phyloP scores from a whole-genome alignment of 2,797 vertebrate species.

The Eurystomus glaucurus region DNA sequence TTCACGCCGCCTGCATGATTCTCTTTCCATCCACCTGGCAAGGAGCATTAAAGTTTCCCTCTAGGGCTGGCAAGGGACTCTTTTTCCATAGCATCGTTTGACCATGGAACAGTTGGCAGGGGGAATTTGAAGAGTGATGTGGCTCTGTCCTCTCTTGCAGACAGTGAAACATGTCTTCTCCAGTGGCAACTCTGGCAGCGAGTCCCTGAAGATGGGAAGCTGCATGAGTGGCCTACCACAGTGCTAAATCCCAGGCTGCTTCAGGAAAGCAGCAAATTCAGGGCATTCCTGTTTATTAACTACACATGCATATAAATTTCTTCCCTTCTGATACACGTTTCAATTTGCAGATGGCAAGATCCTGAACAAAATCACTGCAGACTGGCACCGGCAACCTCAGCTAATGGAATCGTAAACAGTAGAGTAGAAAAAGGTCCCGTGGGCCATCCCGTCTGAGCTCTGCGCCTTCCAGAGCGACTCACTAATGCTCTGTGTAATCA shows the following conservation, averaged over 20 bases:
- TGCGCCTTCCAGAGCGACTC: background rate
- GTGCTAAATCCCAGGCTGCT: background rate
- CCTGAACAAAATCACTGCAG: background rate
- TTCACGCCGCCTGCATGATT: background rate
- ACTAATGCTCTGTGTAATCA: background rate
- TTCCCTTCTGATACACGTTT: background rate
- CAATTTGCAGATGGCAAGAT: background rate
- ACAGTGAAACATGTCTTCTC: conserved; percentile 3
- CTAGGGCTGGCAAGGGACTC: conserved; percentile 9
- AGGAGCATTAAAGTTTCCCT: conserved; percentile 10
- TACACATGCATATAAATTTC: background rate
- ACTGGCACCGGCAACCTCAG: background rate
- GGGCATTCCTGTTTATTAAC: background rate
- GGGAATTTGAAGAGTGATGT: conserved; percentile 37
- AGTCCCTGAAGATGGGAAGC: background rate
- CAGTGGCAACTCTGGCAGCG: background rate
- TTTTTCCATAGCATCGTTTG: conserved; percentile 51
- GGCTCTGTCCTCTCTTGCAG: conserved; percentile 29
- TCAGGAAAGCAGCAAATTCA: background rate
- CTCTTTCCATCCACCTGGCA: conserved; percentile 44
- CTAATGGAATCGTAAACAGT: background rate
- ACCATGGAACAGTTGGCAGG: conserved; percentile 52
- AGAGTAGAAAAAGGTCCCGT: background rate
- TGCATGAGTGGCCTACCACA: background rate
- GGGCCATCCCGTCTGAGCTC: background rate